phyloP scores from a whole-genome alignment of 2,888 invertebrate genomes.

The Tachina fera region DNA sequence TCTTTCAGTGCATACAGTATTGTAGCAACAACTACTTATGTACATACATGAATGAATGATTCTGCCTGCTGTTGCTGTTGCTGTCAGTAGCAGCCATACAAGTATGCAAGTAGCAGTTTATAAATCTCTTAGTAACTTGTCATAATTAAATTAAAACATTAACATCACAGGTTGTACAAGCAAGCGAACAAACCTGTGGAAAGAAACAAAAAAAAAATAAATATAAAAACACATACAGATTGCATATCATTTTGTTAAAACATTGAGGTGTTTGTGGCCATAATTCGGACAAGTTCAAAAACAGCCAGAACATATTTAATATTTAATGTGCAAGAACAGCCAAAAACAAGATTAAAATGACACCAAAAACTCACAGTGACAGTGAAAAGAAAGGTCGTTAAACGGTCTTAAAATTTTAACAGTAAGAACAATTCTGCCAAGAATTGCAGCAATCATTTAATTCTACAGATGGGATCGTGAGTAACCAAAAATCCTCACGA shows the following conservation, averaged over 20 bases:
- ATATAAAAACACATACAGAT: conserved; percentile 17
- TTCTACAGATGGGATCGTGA: conserved; percentile 43
- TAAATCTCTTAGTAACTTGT: conserved; percentile 68
- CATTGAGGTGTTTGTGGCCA: conserved; percentile 51
- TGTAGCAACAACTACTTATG: conserved; percentile 1
- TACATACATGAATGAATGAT: conserved; percentile 37
- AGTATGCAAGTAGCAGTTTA: conserved; percentile 51
- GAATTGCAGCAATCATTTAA: conserved; percentile 23
- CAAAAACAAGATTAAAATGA: conserved; percentile 53
- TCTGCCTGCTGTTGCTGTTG: conserved; percentile 28
- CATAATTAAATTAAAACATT: conserved; percentile 71
- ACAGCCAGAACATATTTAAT: conserved; percentile 10
- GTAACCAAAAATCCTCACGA: background rate
- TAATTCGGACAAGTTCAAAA: conserved; percentile 64
- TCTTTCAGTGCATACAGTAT: conserved; percentile 26
- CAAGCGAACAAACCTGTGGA: conserved; percentile 20
- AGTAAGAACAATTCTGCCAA: conserved; percentile 32
- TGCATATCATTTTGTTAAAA: conserved; percentile 35
- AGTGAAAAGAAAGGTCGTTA: conserved; percentile 63
- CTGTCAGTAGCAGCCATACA: conserved; percentile 58
- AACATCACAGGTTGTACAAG: conserved; percentile 68
- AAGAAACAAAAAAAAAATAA: background rate
- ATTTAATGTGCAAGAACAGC: conserved; percentile 1
- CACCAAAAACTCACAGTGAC: conserved; percentile 46
- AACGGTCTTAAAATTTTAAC: conserved; percentile 62